A percentile compares a stretch with the other conserved stretches of the same genome.
Conservation (phyloP, 2,797 vertebrate species). For the Columba guinea region DNA sequence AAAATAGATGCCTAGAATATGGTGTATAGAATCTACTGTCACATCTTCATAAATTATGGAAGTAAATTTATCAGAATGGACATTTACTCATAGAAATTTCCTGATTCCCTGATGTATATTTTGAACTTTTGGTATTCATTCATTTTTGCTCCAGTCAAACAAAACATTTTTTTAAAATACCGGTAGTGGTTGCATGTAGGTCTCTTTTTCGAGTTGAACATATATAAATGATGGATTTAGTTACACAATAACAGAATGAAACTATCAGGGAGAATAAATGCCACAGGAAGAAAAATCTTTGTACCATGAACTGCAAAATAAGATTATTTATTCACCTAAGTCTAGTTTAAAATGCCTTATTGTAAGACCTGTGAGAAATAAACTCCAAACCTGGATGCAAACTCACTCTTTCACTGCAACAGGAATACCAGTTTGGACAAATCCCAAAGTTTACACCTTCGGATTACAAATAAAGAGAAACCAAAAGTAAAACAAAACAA, state of each 20-base stretch:
- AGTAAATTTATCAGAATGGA: not conserved
- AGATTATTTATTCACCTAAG: not conserved
- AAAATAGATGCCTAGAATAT: not conserved
- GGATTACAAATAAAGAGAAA: not conserved
- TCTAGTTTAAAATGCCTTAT: not conserved
- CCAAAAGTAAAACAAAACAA: not conserved
- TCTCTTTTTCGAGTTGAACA: not conserved
- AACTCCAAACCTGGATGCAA: not conserved
- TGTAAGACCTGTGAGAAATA: not conserved
- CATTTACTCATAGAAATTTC: not conserved
- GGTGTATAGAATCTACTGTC: not conserved
- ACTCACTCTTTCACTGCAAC: not conserved
- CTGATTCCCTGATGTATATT: not conserved
- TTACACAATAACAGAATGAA: not conserved
- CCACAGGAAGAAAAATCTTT: not conserved
- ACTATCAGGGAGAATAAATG: not conserved
- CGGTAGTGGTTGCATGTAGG: not conserved
- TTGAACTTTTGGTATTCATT: not conserved
- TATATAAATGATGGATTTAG: not conserved
- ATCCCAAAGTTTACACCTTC: not conserved
- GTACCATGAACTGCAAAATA: not conserved
- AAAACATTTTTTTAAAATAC: not conserved
- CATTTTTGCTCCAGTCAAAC: not conserved
- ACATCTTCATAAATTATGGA: not conserved
- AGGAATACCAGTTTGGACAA: not conserved